Conservation (phyloP, 2,888 invertebrate species). For the Amphipoea oculea region DNA sequence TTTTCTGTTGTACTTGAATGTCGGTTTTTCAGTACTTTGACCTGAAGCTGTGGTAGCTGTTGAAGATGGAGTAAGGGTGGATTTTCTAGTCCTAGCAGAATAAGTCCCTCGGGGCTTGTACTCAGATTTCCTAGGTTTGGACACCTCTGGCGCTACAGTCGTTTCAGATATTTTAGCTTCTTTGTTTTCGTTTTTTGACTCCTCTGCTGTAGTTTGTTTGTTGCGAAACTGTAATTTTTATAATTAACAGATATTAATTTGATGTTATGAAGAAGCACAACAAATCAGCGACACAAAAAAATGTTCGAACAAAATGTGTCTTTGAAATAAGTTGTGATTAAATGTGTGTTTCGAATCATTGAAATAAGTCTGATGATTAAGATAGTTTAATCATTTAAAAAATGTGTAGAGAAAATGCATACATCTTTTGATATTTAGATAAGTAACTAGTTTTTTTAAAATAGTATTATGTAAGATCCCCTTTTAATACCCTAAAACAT, state of each 20-base stretch:
- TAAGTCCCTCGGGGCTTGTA: conserved; percentile 79
- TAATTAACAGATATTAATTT: not conserved
- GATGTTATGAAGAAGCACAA: not conserved
- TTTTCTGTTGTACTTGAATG: conserved; percentile 83
- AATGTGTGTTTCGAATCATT: not conserved
- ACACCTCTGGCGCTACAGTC: conserved; percentile 66
- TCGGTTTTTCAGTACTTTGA: conserved; percentile 73
- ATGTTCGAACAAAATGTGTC: conserved; percentile 7
- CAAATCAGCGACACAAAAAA: not conserved
- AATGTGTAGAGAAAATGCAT: not conserved
- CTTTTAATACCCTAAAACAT: conserved; percentile 43
- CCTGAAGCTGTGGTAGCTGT: conserved; percentile 64
- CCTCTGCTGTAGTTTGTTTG: conserved; percentile 74
- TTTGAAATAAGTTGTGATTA: conserved; percentile 23
- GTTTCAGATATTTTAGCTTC: conserved; percentile 67
- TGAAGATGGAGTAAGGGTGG: conserved; percentile 72
- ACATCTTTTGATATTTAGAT: not conserved
- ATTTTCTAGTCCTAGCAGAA: conserved; percentile 78
- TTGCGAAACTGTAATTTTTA: conserved; percentile 81
- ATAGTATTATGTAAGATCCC: not conserved
- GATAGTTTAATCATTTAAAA: not conserved
- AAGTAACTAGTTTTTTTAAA: not conserved
- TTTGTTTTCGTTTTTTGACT: conserved; percentile 69
- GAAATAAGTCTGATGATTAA: not conserved
- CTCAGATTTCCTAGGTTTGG: conserved; percentile 73